Evolutionary conservation across 2,113 vertebrate species (phyloP).

Genomic region (Indicator indicator): DNA sequence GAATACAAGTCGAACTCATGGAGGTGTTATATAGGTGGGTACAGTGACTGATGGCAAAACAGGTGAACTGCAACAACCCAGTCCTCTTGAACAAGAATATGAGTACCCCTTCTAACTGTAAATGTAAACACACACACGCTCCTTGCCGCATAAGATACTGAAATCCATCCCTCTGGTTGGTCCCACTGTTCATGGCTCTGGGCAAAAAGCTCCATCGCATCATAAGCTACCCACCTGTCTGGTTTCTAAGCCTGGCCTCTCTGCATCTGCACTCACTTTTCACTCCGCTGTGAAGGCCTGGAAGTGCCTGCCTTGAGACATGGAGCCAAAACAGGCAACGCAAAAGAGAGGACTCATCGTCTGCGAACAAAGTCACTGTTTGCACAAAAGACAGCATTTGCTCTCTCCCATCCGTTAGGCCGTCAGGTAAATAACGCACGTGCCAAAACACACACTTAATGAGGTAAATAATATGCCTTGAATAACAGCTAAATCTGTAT

Average conservation of each 20-base stretch:
- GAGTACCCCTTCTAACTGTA: neutral
- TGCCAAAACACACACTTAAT: constrained; percentile 84
- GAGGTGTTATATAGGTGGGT: neutral
- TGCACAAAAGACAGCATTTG: constrained; percentile 75
- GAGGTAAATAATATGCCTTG: constrained; percentile 82
- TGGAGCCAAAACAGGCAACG: accelerated
- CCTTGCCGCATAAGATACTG: neutral
- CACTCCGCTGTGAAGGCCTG: accelerated
- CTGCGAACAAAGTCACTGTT: constrained; percentile 55
- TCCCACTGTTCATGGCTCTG: accelerated
- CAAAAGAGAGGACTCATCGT: accelerated
- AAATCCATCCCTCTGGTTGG: neutral
- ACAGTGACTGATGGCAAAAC: accelerated
- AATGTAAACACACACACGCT: too few species aligned
- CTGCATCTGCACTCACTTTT: neutral
- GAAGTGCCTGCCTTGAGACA: neutral
- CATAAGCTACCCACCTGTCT: neutral
- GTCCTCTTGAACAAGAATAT: neutral
- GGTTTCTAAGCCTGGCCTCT: accelerated
- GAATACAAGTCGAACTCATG: neutral
- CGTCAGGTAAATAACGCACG: constrained; percentile 79
- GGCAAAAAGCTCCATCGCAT: neutral
- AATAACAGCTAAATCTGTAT: constrained; percentile 79
- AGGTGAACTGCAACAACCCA: neutral
- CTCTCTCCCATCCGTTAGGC: constrained; percentile 76